Conservation (phyloP, 2,888 invertebrate species). For the Cheilosia impressa region DNA sequence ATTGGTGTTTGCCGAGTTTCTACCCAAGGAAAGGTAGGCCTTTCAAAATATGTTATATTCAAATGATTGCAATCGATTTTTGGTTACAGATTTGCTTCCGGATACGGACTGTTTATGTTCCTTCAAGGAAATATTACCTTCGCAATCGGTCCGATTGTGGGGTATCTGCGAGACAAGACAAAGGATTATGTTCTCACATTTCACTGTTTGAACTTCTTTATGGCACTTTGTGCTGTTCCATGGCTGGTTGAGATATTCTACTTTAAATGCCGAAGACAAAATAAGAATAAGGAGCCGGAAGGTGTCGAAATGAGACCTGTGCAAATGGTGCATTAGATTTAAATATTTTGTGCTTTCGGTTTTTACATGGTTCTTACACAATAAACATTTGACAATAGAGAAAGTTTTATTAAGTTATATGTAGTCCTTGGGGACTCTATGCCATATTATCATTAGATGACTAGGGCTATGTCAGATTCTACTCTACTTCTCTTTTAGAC, state of each 20-base stretch:
- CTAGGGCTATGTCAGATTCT: too few relatives aligned
- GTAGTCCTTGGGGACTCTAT: too few relatives aligned
- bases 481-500: too few relatives aligned
- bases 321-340: constrained; percentile 1
- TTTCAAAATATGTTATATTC: neutral
- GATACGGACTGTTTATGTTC: constrained; percentile 89
- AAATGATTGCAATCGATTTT: neutral
- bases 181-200: constrained; percentile 88
- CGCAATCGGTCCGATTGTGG: constrained; percentile 88
- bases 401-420: too few relatives aligned
- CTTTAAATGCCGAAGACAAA: constrained; percentile 78
- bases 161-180: constrained; percentile 86
- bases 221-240: constrained; percentile 87
- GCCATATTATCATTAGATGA: too few relatives aligned
- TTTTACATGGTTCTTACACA: neutral
- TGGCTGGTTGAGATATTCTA: constrained; percentile 87
- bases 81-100: constrained; percentile 86
- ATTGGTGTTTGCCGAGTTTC: constrained; percentile 88
- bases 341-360: neutral
- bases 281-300: neutral
- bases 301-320: constrained; percentile 23
- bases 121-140: constrained; percentile 88
- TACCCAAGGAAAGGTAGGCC: constrained; percentile 85
- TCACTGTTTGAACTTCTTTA: constrained; percentile 87
- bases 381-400: neutral